These are phyloP conservation scores for Biston betularia DNA, from an alignment of 2,888 invertebrate species.

Conservation along the genomic window DNA sequence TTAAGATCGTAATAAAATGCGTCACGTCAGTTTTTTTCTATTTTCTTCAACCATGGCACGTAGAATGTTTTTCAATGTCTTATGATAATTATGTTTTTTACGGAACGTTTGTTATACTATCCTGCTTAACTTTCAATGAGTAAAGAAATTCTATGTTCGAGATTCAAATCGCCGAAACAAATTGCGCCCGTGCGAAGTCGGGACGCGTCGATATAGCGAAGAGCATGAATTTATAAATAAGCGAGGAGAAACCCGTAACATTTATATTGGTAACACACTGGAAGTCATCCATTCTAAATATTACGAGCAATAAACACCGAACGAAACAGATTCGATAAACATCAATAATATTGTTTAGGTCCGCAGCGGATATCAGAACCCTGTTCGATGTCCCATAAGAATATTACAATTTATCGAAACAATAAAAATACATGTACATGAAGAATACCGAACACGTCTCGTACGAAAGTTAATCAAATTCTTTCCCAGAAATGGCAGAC, in stretches of 20 bases:
- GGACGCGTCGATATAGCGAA: no score
- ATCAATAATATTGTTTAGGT: constrained; percentile 42
- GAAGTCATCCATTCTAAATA: constrained; percentile 26
- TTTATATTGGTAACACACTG: constrained; percentile 17
- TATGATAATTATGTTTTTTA: no score
- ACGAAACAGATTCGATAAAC: constrained; percentile 36
- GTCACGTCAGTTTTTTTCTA: no score
- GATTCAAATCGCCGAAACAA: no score
- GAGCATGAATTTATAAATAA: not conserved
- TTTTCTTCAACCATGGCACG: no score
- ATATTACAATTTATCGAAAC: constrained; percentile 49
- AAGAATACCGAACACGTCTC: constrained; percentile 39
- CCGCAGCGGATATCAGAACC: constrained; percentile 41
- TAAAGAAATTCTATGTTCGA: not conserved
- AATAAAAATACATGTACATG: constrained; percentile 44
- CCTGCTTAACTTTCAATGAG: no score
- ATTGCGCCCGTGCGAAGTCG: no score
- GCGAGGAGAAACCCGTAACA: not conserved
- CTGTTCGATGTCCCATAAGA: constrained; percentile 41
- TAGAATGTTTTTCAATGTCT: no score
- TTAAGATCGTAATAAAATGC: no score
- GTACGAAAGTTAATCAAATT: constrained; percentile 44
- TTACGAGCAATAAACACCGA: constrained; percentile 33
- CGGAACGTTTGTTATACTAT: no score
- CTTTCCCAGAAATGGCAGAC: constrained; percentile 35